Conservation (phyloP, 2,888 invertebrate species). For the Yponomeuta evonymella region DNA sequence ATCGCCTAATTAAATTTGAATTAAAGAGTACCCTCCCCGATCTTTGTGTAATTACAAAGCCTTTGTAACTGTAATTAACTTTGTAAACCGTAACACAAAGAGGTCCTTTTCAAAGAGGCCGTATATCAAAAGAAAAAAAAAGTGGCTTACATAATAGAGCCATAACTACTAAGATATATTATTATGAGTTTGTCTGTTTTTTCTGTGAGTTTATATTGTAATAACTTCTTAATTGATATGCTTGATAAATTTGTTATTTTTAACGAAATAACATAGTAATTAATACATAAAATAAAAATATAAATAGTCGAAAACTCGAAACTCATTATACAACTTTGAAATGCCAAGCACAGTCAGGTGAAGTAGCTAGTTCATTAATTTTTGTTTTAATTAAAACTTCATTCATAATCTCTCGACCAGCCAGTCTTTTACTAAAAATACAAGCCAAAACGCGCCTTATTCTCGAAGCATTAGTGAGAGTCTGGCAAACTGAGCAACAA, state of each 20-base stretch:
- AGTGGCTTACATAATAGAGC: not conserved
- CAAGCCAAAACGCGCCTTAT: not conserved
- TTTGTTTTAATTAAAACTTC: constrained; percentile 56
- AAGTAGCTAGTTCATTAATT: constrained; percentile 34
- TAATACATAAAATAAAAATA: too few relatives aligned
- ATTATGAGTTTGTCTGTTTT: not conserved
- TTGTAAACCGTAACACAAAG: constrained; percentile 1
- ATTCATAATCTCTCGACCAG: constrained; percentile 30
- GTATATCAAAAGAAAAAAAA: not conserved
- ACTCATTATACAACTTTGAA: too few relatives aligned
- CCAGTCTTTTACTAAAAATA: not conserved
- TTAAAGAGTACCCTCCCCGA: not conserved
- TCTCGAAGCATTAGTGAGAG: not conserved
- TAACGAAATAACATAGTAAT: too few relatives aligned
- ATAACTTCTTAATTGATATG: too few relatives aligned
- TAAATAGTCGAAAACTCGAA: too few relatives aligned
- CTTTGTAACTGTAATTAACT: not conserved
- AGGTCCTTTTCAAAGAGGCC: not conserved
- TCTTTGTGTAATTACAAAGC: not conserved
- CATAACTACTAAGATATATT: not conserved
- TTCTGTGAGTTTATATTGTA: too few relatives aligned
- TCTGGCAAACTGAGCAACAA: not conserved
- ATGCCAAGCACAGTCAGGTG: not conserved
- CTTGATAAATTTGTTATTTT: too few relatives aligned
- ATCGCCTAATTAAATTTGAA: not conserved